Base-by-base conservation (phyloP, 1,140 invertebrate species). In the Carposina sasakii region DNA sequence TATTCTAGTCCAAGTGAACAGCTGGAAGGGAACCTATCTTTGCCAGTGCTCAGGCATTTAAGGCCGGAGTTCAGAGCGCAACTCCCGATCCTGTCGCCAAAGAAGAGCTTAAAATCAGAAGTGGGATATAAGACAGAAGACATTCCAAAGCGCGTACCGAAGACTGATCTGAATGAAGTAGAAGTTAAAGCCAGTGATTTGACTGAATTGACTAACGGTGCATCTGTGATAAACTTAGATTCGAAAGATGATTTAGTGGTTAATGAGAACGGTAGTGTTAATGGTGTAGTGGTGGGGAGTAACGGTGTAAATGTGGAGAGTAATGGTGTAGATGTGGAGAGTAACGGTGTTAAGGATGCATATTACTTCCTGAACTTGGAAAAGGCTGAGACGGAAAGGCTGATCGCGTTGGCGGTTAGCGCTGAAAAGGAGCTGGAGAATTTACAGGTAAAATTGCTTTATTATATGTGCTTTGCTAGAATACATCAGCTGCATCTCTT, bases 41-140 rank as follows among this genome's bases (percentile, higher is more conserved):
- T 94, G 39, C 93, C 92, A 4, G 94, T 96, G 10, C 81, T 96
- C 43, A 87, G 92, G 77, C 93, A 95, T 73, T 71, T 96, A 37
- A 87, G 92, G 57, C 92, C 94, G 1, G 94, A 96, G 70, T 96
- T 96, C 68, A 86, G 93, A 5, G 92, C 93, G 1, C 94, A 96
- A 74, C 74, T 96, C 33, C 91, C 92, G 0, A 89, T 93, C 6
- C 81, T 91, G 2, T 90, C 88, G 48, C 88, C 89, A 1, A 88
- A 90, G 66, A 86, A 85, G 63, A 71, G 65, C 57, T 44, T 74
- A 10, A 81, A 73, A 54, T 50, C 59, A 28, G 77, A 79, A 48
- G 76, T 72, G 13, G 72, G 72, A 12, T 60, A 71, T 22, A 79
- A 84, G 41, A 16, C 53, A 24, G 73, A 67, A 56, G 67, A 78